phyloP scores from a whole-genome alignment of 1,140 invertebrate genomes.

The Mycetomoellerius zeteki region DNA sequence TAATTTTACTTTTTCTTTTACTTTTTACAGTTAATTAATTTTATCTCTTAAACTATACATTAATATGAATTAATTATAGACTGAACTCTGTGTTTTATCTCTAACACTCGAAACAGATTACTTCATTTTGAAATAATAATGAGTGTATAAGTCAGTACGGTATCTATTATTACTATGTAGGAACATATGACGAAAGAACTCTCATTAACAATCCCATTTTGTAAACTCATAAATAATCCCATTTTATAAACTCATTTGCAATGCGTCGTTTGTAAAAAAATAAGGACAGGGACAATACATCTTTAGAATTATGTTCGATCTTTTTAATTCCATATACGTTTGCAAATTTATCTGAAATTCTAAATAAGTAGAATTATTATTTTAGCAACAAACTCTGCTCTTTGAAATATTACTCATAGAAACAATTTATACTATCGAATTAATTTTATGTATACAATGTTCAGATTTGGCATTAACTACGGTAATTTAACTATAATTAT shows the following conservation, averaged over 20 bases:
- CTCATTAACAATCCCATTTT: not conserved
- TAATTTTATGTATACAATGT: not conserved
- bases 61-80: too few relatives aligned
- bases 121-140: not conserved
- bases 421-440: not conserved
- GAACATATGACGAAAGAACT: not conserved
- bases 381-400: not conserved
- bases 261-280: not conserved
- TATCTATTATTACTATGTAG: not conserved
- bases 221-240: not conserved
- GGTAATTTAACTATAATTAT: not conserved
- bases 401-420: not conserved
- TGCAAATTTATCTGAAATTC: not conserved
- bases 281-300: not conserved
- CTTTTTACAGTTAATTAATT: too few relatives aligned
- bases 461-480: not conserved
- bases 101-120: too few relatives aligned
- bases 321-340: not conserved
- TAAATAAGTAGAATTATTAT: not conserved
- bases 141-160: not conserved
- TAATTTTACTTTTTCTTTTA: too few relatives aligned
- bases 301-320: not conserved
- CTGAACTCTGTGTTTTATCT: too few relatives aligned
- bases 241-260: not conserved
- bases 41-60: too few relatives aligned